Evolutionary conservation across 2,797 vertebrate genomes (phyloP), one percentile per base, ranked within the genome.

Genomic region (Gobionotothen gibberifrons): DNA sequence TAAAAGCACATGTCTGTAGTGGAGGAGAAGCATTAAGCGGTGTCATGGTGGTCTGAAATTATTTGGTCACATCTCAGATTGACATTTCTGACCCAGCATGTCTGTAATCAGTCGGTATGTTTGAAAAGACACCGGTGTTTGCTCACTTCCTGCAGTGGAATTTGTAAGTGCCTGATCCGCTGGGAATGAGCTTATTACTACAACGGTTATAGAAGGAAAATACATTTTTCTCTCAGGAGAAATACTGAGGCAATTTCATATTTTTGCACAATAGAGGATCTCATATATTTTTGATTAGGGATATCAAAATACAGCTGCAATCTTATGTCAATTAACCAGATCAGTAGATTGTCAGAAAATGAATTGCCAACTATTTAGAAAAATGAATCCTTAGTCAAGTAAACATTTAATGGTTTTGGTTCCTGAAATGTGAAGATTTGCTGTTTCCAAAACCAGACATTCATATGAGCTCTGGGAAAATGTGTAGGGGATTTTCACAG

Each of bases 231-330:
- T 74, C 69, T 72, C 61, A 8, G 32, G 82, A 69, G 74, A 70
- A 78, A 79, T 78, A 43, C 44, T 48, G 22, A 36, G 51, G n/a
- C 53, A 69, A 61, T 83, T 80, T 78, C 32, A 83, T 72, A 61
- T 59, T 81, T 80, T 77, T 81, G 59, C 80, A 67, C 42, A 44
- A 74, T 3, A 36, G 63, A 78, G 59, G 84, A 71, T 79, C 71
- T 85, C 55, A 85, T 89, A 76, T 89, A 73, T 85, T 87, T 87
- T 72, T 53, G 47, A 87, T 88, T 79, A 83, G 75, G 70, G 60
- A 63, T 70, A 73, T 83, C 44, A 83, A 68, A 46, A 58, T 44
- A 49, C 4, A 51, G 52, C 8, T 64, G 11, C 42, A 61, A 15
- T 1, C 1, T 42, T 43, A 59, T 11, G 7, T 67, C 3, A 3